Base-by-base conservation (phyloP, 1,140 invertebrate species). In the Hypothenemus hampei region DNA sequence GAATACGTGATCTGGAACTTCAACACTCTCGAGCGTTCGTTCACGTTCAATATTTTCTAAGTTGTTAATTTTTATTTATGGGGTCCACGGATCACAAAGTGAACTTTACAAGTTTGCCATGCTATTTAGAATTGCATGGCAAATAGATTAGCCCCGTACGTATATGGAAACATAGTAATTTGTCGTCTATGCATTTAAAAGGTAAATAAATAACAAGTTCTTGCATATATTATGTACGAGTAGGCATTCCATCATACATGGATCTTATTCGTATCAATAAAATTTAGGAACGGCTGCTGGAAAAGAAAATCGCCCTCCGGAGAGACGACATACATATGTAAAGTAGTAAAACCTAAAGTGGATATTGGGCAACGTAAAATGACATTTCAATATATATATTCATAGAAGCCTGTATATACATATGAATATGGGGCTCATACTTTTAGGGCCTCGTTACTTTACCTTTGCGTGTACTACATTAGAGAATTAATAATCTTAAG, bases 1-100 rank as follows among this genome's bases (percentile, higher is more conserved):
- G 39, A 61, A 50, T 65, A 65, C 63, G 63, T 65, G 63, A 65
- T 65, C 61, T 61, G 61, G 49, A 61, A 65, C 63, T 65, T 63
- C 59, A 63, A 57, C 63, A 61, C 41, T 61, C 35, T 55, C 49
- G 43, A n/a, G 51, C 22, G 36, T 56, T 33, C 43, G 44, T 24
- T 11, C 21, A 11, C 19, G 3, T 46, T 46, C 33, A 10, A 23
- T 36, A 13, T 37, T 44, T 37, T 39, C 20, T 31, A 29, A 23
- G 2, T 33, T 18, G n/a, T 57, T 64, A 60, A 58, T 59, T 63
- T 53, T 47, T 57, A 60, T 65, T 63, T 61, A 52, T 52, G 50
- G n/a, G 41, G 13, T 44, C 21, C 35, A 50, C 23, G 37, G 11
- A 37, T 8, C 6, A 37, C 35, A 15, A 20, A 21, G 5, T 41